phyloP scores from a whole-genome alignment of 2,888 invertebrate species.

The Marronus borbonicus region DNA sequence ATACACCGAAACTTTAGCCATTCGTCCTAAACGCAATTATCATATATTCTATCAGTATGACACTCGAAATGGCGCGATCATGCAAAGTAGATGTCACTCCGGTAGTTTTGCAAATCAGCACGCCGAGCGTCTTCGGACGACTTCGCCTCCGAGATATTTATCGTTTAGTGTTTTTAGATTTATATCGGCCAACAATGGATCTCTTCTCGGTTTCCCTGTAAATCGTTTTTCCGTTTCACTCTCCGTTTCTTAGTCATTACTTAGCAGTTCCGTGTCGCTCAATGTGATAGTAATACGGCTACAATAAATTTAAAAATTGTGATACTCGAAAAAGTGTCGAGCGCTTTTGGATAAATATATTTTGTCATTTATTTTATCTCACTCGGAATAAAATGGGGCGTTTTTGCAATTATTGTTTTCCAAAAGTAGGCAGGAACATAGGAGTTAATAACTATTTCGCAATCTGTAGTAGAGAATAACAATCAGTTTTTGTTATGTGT shows the following conservation, averaged over 20 bases:
- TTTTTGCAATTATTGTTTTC: no score
- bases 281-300: no score
- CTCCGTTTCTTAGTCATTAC: conserved; percentile 25
- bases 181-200: conserved; percentile 51
- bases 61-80: conserved; percentile 68
- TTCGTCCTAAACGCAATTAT: conserved; percentile 68
- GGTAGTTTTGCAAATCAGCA: conserved; percentile 61
- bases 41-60: conserved; percentile 69
- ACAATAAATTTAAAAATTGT: no score
- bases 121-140: conserved; percentile 58
- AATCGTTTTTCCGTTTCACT: conserved; percentile 24
- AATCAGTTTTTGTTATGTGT: no score
- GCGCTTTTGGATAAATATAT: no score
- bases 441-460: no score
- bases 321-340: no score
- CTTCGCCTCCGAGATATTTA: conserved; percentile 54
- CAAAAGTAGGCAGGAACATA: no score
- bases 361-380: no score
- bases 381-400: no score
- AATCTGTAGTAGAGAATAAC: no score
- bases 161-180: conserved; percentile 50
- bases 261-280: neutral
- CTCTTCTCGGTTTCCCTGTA: conserved; percentile 40
- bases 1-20: conserved; percentile 67
- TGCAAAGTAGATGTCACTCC: conserved; percentile 66